phyloP scores from a whole-genome alignment of 2,888 invertebrate species.

The Anthrax anthrax region DNA sequence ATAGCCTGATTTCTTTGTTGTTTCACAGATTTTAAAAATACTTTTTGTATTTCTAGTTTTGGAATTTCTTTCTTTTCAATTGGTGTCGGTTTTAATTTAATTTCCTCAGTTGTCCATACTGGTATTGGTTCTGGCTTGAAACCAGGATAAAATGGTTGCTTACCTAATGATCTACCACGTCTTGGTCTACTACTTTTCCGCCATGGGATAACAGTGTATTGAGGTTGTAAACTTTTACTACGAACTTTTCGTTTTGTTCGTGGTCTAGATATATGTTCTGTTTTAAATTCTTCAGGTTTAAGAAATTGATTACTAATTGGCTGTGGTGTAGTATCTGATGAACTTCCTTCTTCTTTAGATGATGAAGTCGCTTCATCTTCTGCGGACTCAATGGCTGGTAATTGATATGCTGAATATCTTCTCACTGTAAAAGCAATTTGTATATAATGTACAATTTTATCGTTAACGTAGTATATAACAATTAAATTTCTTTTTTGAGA shows the following conservation, averaged over 20 bases:
- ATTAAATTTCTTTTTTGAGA: too few relatives aligned
- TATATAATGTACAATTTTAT: too few relatives aligned
- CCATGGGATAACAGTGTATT: slow-evolving; percentile 29
- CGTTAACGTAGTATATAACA: too few relatives aligned
- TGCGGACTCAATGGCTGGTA: slow-evolving; percentile 28
- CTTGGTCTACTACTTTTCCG: slow-evolving; percentile 27
- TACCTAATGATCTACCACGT: slow-evolving; percentile 37
- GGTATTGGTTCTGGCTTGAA: slow-evolving; percentile 33
- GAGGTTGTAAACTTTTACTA: slow-evolving; percentile 32
- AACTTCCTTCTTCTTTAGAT: slow-evolving; percentile 28
- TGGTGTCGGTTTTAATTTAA: slow-evolving; percentile 44
- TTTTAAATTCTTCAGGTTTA: background rate
- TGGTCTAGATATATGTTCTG: slow-evolving; percentile 24
- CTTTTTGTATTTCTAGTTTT: slow-evolving; percentile 36
- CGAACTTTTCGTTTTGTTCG: slow-evolving; percentile 28
- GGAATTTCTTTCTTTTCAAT: slow-evolving; percentile 39
- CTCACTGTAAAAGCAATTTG: background rate
- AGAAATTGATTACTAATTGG: slow-evolving; percentile 2
- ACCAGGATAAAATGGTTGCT: slow-evolving; percentile 29
- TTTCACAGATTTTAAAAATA: slow-evolving; percentile 38
- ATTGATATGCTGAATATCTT: slow-evolving; percentile 30
- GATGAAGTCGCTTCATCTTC: slow-evolving; percentile 33
- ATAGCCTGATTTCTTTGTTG: slow-evolving; percentile 33
- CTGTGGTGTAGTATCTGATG: slow-evolving; percentile 25
- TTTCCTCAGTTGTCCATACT: slow-evolving; percentile 51